Evolutionary conservation across 1,140 invertebrate species (phyloP).

Genomic region (Neodiprion lecontei): DNA sequence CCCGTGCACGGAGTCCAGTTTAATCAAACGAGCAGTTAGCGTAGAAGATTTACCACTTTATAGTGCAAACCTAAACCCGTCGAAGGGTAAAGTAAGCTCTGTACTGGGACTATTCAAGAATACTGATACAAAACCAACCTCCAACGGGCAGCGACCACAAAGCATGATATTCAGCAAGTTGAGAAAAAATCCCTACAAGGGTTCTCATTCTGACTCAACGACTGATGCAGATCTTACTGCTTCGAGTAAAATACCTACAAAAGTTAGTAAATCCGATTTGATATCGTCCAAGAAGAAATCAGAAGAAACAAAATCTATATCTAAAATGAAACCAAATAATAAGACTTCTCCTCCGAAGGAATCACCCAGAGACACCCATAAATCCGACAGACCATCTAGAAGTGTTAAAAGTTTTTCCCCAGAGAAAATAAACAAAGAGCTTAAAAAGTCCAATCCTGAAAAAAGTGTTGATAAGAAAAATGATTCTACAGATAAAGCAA

Average conservation of each 20-base stretch:
- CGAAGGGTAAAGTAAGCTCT: slow-evolving; percentile 69
- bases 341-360: slow-evolving; percentile 41
- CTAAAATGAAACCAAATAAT: slow-evolving; percentile 29
- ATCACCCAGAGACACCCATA: slow-evolving; percentile 30
- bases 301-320: slow-evolving; percentile 31
- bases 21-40: slow-evolving; percentile 73
- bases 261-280: slow-evolving; percentile 36
- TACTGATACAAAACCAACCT: slow-evolving; percentile 57
- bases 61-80: slow-evolving; percentile 48
- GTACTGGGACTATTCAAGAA: slow-evolving; percentile 78
- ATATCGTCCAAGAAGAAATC: slow-evolving; percentile 32
- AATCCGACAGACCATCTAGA: slow-evolving; percentile 30
- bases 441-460: slow-evolving; percentile 46
- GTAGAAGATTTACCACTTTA: slow-evolving; percentile 69
- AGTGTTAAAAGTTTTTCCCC: slow-evolving; percentile 31
- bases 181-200: slow-evolving; percentile 49
- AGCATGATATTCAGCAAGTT: slow-evolving; percentile 44
- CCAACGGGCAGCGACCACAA: slow-evolving; percentile 27
- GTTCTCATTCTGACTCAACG: slow-evolving; percentile 38
- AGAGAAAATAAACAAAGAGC: slow-evolving; percentile 35
- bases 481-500: slow-evolving; percentile 28
- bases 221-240: slow-evolving; percentile 23
- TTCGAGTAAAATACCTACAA: slow-evolving; percentile 54
- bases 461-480: slow-evolving; percentile 39
- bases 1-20: slow-evolving; percentile 61